Conservation (phyloP, 2,888 invertebrate species). For the Chironomus riparius region DNA sequence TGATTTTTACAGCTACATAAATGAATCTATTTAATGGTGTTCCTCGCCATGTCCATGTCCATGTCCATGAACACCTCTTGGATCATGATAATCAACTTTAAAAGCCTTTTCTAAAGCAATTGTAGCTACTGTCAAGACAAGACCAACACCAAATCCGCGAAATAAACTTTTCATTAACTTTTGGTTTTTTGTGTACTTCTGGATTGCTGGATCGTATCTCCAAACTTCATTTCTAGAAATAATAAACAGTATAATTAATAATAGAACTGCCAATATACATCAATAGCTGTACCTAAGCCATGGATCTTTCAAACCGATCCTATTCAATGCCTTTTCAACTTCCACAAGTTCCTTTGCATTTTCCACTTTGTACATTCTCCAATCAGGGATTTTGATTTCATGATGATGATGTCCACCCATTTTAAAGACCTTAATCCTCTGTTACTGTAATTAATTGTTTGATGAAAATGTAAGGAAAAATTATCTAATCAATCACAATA, state of each 20-base stretch:
- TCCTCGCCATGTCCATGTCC: conserved; percentile 45
- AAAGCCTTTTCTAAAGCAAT: conserved; percentile 43
- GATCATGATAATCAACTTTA: conserved; percentile 33
- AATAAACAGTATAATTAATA: neutral
- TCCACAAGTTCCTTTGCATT: conserved; percentile 55
- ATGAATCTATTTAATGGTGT: neutral
- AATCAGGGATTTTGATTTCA: conserved; percentile 60
- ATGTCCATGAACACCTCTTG: conserved; percentile 35
- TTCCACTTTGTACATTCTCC: conserved; percentile 62
- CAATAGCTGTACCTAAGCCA: conserved; percentile 61
- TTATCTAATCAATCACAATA: too few species aligned
- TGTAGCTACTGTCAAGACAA: conserved; percentile 50
- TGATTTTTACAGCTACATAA: neutral
- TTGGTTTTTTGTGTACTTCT: conserved; percentile 43
- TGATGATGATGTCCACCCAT: conserved; percentile 48
- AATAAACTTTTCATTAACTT: conserved; percentile 46
- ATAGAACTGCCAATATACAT: conserved; percentile 7
- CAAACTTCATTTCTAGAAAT: conserved; percentile 68
- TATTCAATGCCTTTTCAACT: conserved; percentile 55
- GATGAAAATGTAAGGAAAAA: too few species aligned
- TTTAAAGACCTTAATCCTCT: neutral
- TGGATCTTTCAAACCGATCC: conserved; percentile 70
- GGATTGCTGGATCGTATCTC: conserved; percentile 58
- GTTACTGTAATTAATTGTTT: neutral
- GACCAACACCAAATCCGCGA: conserved; percentile 58